Percentiles rank a stretch among this genome's conserved stretches.
These are phyloP conservation scores for Platyrinchus mystaceus DNA, from an alignment of 2,797 vertebrate species.

Conservation along the genomic window DNA sequence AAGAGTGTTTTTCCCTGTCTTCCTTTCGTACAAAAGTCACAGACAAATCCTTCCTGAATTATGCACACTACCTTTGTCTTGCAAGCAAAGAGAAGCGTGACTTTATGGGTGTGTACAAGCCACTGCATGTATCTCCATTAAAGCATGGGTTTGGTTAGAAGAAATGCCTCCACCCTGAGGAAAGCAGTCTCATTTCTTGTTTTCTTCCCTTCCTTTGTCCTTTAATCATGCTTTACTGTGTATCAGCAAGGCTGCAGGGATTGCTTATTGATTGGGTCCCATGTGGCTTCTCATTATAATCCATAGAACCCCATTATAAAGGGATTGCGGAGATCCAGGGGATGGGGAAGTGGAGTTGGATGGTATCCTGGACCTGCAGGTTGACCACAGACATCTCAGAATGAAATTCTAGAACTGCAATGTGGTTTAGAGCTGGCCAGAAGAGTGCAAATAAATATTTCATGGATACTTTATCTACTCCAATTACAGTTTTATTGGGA, in stretches of 20 bases:
- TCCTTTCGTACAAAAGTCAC: background rate
- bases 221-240: background rate
- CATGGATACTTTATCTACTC: background rate
- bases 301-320: background rate
- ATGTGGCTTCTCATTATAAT: background rate
- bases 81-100: background rate
- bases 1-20: background rate
- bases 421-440: background rate
- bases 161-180: background rate
- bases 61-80: background rate
- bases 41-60: background rate
- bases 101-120: background rate
- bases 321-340: background rate
- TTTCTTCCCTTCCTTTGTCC: background rate
- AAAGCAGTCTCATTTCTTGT: background rate
- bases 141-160: background rate
- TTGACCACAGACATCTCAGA: background rate
- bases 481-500: background rate
- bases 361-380: background rate
- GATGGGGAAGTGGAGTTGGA: background rate
- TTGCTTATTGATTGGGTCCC: background rate
- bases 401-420: background rate
- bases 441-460: background rate
- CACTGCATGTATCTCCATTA: background rate
- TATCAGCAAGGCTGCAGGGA: background rate